A percentile compares a stretch with the other conserved stretches of the same genome.
phyloP scores from a whole-genome alignment of 92 coral and sea anemone genomes.

The Porites cylindrica region DNA sequence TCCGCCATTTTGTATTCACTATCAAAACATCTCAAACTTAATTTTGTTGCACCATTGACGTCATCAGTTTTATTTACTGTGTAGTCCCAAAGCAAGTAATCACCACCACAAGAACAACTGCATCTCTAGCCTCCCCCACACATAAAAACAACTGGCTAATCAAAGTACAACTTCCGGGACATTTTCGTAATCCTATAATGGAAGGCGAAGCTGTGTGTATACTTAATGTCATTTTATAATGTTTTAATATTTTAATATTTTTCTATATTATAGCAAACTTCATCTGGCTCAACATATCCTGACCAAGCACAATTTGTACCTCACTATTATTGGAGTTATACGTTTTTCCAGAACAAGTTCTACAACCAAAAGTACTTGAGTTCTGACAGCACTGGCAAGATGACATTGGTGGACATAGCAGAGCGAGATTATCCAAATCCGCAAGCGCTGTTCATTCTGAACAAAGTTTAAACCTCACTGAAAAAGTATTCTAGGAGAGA shows the following conservation, averaged over 20 bases:
- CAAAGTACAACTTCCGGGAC: too few relatives aligned
- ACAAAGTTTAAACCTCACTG: neutral
- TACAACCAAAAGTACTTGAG: slow-evolving; percentile 4
- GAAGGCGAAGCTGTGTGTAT: too few relatives aligned
- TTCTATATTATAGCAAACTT: neutral
- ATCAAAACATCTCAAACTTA: too few relatives aligned
- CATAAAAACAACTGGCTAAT: too few relatives aligned
- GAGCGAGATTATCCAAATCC: slow-evolving; percentile 19
- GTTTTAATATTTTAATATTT: neutral
- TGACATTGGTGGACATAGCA: slow-evolving; percentile 3
- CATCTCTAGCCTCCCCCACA: too few relatives aligned
- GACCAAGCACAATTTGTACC: slow-evolving; percentile 1
- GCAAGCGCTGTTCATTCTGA: slow-evolving; percentile 28
- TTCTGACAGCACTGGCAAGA: slow-evolving; percentile 17
- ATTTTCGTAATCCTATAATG: neutral
- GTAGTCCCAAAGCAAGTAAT: too few relatives aligned
- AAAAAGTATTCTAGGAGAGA: too few relatives aligned
- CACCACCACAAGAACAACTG: too few relatives aligned
- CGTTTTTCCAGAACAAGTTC: slow-evolving; percentile 2
- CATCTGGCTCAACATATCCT: neutral
- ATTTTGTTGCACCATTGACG: too few relatives aligned
- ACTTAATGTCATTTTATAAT: neutral
- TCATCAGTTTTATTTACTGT: too few relatives aligned
- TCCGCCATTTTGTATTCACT: too few relatives aligned
- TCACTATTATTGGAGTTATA: slow-evolving; percentile 24